Percentiles rank a stretch among this genome's conserved stretches.
phyloP scores from a whole-genome alignment of 2,888 invertebrate species.

The Parnassius orleans region DNA sequence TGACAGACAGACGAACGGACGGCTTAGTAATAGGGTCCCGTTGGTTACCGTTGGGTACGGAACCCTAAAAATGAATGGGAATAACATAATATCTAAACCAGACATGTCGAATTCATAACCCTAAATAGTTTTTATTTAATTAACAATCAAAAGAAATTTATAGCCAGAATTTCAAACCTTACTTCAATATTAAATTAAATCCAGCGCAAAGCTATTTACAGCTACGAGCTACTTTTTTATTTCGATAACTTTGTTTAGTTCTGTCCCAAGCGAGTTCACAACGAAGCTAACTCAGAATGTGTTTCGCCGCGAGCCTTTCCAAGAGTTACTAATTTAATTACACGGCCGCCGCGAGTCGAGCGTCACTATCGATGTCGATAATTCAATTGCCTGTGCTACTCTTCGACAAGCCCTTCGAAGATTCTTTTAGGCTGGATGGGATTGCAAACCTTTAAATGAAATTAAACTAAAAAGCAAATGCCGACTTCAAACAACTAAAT shows the following conservation, averaged over 20 bases:
- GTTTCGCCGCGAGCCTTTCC: constrained; percentile 8
- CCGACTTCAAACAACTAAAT: too few relatives aligned
- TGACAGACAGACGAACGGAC: too few relatives aligned
- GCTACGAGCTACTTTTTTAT: not conserved
- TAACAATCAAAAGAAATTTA: too few relatives aligned
- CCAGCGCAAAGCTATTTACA: not conserved
- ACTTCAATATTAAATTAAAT: not conserved
- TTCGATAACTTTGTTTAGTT: not conserved
- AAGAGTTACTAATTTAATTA: constrained; percentile 36
- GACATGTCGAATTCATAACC: too few relatives aligned
- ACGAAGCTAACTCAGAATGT: constrained; percentile 3
- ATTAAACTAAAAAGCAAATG: too few relatives aligned
- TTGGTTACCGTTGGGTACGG: too few relatives aligned
- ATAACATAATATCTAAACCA: too few relatives aligned
- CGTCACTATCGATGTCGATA: constrained; percentile 36
- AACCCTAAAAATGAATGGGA: too few relatives aligned
- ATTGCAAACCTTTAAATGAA: not conserved
- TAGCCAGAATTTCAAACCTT: too few relatives aligned
- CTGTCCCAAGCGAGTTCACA: not conserved
- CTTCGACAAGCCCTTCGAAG: constrained; percentile 16
- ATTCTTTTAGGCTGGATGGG: not conserved
- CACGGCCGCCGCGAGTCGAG: constrained; percentile 26
- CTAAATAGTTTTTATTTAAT: too few relatives aligned
- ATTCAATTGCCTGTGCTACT: constrained; percentile 4
- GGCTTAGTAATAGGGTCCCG: too few relatives aligned